Base-by-base conservation (phyloP, 1,140 invertebrate genomes). In the Marisa cornuarietis region DNA sequence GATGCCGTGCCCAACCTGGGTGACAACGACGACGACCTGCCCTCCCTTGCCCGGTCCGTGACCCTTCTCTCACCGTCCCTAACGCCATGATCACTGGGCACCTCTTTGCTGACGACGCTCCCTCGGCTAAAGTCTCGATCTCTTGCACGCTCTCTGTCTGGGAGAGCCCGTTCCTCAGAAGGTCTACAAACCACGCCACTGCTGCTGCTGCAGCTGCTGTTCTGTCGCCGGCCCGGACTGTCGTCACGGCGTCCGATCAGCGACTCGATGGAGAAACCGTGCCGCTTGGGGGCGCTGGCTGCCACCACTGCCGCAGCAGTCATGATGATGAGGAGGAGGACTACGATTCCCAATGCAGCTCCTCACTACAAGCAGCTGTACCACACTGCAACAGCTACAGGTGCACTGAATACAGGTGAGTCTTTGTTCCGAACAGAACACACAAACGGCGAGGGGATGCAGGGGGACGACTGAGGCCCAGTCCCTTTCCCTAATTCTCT, bases 221-320 rank as follows among this genome's bases (percentile, higher is more conserved):
- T 18, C 31, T 62, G 71, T 52, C 78, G 58, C 20, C 78, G 52
- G 18, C 31, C 72, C 24, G 71, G 71, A 24, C 72, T 68, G 62
- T 74, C 69, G 18, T 82, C 83, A 16, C 66, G n/a, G 0, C 71
- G 76, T 18, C 83, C 83, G 51, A 84, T 82, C 16, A 84, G 66
- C 13, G 83, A 82, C 22, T 84, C 83, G 75, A 84, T 84, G 26
- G 83, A 84, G 73, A 84, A 84, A 7, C 83, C 81, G 71, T 82
- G 81, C 18, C 81, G 72, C 69, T 82, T 84, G 54, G 81, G 79
- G 42, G 61, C 76, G 4, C 62, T 75, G 58, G 82, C 66, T 8
- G 76, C 31, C 79, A 83, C 79, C 24, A 80, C 76, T 20, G 81
- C 81, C 31, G 77, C 79, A 18, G 76, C 80, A 14, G 75, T 69